These are phyloP conservation scores for Falco concolor DNA, from an alignment of 2,797 vertebrate species.

Conservation along the genomic window DNA sequence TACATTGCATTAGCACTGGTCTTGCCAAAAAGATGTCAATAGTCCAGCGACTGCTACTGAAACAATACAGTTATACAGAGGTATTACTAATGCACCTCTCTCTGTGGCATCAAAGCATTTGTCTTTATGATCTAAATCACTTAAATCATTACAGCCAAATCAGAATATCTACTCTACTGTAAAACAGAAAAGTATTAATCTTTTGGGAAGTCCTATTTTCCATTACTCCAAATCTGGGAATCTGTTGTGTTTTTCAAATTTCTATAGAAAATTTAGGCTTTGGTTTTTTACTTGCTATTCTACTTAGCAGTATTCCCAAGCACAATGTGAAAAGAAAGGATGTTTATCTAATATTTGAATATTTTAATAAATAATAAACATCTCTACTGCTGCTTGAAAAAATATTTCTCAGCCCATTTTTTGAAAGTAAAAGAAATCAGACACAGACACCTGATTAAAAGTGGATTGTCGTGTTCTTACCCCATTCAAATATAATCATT, in stretches of 20 bases:
- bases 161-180: neutral
- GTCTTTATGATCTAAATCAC: neutral
- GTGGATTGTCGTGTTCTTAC: neutral
- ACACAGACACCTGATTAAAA: neutral
- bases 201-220: neutral
- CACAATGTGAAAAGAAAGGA: too few species aligned
- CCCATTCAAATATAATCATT: neutral
- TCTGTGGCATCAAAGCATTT: constrained; percentile 5
- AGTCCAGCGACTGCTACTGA: neutral
- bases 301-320: neutral
- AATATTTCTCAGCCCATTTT: neutral
- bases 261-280: neutral
- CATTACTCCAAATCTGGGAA: neutral
- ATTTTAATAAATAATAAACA: neutral
- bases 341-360: neutral
- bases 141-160: neutral
- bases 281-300: neutral
- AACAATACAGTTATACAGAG: neutral
- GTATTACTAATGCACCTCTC: constrained; percentile 10
- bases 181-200: neutral
- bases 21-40: constrained; percentile 36
- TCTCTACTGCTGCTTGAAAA: neutral
- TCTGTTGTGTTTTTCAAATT: neutral
- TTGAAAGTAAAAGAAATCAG: neutral
- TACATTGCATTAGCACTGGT: neutral